Evolutionary conservation across 1,140 invertebrate genomes (phyloP), one percentile per base, ranked within the genome.

Genomic region (Penaeus vannamei): DNA sequence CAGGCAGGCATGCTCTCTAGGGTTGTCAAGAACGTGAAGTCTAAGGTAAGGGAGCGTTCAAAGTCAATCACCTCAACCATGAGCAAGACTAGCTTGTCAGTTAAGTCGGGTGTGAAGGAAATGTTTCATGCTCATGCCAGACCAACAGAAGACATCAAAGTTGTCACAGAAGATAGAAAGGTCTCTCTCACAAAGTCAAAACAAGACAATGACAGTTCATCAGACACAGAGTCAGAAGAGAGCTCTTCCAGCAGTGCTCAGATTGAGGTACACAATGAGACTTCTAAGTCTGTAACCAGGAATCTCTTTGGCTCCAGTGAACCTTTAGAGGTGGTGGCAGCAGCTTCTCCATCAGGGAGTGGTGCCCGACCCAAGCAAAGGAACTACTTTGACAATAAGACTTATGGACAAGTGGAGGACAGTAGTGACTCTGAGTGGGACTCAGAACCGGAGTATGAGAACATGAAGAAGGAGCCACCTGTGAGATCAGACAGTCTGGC

Each of bases 371-470:
- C 87, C 36, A 85, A 80, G 59, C 82, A 66, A 20, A 83, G 69
- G 29, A 79, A 79, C 26, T 86, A 84, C 69, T 89, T 89, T 64
- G 87, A 89, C 29, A 89, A 89, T 61, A 84, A 85, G 26, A 89
- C 87, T 19, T 89, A 89, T 64, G 87, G 87, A 17, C 62, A 89
- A 32, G 53, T 32, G 14, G 60, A 62, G 53, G 60, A 64, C 22
- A 83, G 84, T 12, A 66, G 69, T n/a, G 80, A 14, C 8, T 80
- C 82, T 23, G 87, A 77, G 10, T 89, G 87, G 87, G 87, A 89
- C 23, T 89, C 87, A 46, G 87, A 89, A 17, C 82, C 82, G 14
- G 82, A 89, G 42, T 89, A 89, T 80, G 87, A 89, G 66, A 89
- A 89, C 42, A 42, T 84, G 32, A 84, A 85, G 42, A 84, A 89